Evolutionary conservation across 2,797 vertebrate species (phyloP).

Genomic region (Myotis planiceps): DNA sequence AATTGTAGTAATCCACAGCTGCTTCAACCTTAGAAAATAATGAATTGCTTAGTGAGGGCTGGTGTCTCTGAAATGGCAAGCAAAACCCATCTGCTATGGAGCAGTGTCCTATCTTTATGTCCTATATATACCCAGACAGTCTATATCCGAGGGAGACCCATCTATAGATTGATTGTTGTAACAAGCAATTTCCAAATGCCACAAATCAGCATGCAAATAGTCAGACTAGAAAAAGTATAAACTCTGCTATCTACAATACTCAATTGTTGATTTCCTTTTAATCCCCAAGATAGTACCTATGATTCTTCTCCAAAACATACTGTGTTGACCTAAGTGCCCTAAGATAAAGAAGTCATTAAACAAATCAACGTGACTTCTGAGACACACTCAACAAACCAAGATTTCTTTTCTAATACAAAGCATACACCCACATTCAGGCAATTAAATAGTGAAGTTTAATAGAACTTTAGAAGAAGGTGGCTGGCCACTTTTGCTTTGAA

Average conservation of each 20-base stretch:
- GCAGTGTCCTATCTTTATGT: conserved; percentile 43
- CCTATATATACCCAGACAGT: background rate
- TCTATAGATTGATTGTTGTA: conserved; percentile 47
- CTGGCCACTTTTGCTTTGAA: background rate
- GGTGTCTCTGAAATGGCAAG: conserved; percentile 65
- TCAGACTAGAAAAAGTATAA: background rate
- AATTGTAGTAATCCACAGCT: conserved; percentile 85
- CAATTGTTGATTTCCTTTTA: background rate
- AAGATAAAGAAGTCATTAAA: conserved; percentile 34
- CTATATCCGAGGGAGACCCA: background rate
- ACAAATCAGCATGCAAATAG: background rate
- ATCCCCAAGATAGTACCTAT: background rate
- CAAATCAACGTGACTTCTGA: conserved; percentile 5
- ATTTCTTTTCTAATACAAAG: conserved; percentile 39
- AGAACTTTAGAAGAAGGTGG: conserved; percentile 17
- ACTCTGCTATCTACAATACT: background rate
- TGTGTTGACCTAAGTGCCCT: conserved; percentile 38
- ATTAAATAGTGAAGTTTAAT: background rate
- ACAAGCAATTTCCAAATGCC: conserved; percentile 20
- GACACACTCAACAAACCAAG: background rate
- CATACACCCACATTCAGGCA: background rate
- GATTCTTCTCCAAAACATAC: conserved; percentile 39
- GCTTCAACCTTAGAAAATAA: conserved; percentile 78
- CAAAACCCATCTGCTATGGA: conserved; percentile 68
- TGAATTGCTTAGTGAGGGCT: conserved; percentile 73